These are phyloP conservation scores for Lasioglossum leucozonium DNA, from an alignment of 2,888 invertebrate species.

Conservation along the genomic window DNA sequence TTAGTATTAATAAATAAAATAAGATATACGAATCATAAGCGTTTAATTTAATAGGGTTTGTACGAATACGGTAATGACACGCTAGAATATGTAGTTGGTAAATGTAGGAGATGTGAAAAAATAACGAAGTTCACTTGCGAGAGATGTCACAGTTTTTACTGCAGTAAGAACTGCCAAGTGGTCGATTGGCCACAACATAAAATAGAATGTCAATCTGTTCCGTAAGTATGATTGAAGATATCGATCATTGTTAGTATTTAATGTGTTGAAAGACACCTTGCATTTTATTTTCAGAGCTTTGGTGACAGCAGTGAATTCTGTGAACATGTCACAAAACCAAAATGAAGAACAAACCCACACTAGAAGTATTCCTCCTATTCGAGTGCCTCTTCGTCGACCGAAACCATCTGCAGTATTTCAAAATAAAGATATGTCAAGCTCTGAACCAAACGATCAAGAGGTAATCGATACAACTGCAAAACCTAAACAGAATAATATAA, in stretches of 20 bases:
- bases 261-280: background rate
- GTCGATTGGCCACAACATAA: constrained; percentile 79
- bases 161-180: constrained; percentile 76
- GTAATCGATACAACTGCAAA: background rate
- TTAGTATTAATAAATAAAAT: background rate
- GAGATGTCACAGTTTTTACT: constrained; percentile 71
- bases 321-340: constrained; percentile 21
- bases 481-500: background rate
- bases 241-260: background rate
- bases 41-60: constrained; percentile 65
- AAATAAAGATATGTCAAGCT: background rate
- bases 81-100: constrained; percentile 61
- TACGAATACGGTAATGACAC: constrained; percentile 75
- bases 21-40: background rate
- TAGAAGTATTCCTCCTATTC: background rate
- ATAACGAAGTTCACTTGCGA: constrained; percentile 62
- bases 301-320: constrained; percentile 22
- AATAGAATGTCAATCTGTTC: constrained; percentile 74
- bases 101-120: constrained; percentile 71
- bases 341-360: constrained; percentile 7
- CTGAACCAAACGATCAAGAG: background rate
- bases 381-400: constrained; percentile 49
- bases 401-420: constrained; percentile 4
- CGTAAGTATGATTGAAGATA: constrained; percentile 67
- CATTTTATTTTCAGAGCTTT: constrained; percentile 52